These are phyloP conservation scores for Arothron firmamentum DNA, from an alignment of 2,113 vertebrate genomes.

Conservation along the genomic window DNA sequence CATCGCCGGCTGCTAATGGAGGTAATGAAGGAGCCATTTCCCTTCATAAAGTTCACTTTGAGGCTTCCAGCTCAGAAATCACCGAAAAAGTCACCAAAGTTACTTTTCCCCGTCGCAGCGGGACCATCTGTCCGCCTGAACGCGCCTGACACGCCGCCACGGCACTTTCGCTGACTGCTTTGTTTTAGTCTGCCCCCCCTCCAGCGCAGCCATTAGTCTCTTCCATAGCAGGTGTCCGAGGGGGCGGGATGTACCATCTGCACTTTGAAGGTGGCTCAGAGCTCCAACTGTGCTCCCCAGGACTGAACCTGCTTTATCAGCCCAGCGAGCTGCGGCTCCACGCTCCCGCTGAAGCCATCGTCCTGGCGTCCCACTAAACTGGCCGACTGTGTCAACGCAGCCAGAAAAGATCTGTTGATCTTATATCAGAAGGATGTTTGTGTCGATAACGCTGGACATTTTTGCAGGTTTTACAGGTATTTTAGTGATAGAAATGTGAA, in stretches of 20 bases:
- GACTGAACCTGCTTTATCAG: slow-evolving; percentile 4
- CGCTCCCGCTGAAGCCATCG: too few relatives aligned
- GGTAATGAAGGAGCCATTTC: slow-evolving; percentile 48
- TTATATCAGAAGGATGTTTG: too few relatives aligned
- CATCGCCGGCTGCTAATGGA: slow-evolving; percentile 43
- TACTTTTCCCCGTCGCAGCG: slow-evolving; percentile 22
- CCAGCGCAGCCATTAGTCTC: slow-evolving; percentile 57
- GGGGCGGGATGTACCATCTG: slow-evolving; percentile 74
- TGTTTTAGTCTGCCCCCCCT: slow-evolving; percentile 57
- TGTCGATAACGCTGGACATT: too few relatives aligned
- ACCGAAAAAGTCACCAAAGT: slow-evolving; percentile 23
- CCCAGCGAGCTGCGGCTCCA: too few relatives aligned
- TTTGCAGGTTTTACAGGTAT: too few relatives aligned
- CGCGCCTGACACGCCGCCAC: slow-evolving; percentile 56
- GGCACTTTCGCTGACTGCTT: slow-evolving; percentile 67
- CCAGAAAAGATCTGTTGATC: too few relatives aligned
- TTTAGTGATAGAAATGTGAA: too few relatives aligned
- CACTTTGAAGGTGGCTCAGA: slow-evolving; percentile 59
- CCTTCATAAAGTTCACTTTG: slow-evolving; percentile 22
- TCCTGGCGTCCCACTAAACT: too few relatives aligned
- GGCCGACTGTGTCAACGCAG: too few relatives aligned
- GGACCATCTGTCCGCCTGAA: slow-evolving; percentile 69
- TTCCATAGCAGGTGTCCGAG: slow-evolving; percentile 69
- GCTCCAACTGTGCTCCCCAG: slow-evolving; percentile 39
- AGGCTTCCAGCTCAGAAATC: background rate